phyloP scores from a whole-genome alignment of 2,797 vertebrate species.

The Lacerta viridis region DNA sequence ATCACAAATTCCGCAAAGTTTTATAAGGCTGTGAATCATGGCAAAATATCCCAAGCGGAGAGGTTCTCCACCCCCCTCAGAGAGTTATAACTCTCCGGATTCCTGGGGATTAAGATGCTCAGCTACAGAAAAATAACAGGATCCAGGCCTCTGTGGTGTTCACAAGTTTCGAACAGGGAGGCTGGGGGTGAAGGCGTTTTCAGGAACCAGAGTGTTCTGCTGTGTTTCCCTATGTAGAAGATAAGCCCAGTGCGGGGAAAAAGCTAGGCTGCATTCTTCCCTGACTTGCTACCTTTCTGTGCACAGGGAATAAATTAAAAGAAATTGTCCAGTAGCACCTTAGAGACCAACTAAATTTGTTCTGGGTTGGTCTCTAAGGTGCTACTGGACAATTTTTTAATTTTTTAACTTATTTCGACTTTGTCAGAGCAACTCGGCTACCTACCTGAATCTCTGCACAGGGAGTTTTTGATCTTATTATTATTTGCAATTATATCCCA shows the following conservation, averaged over 20 bases:
- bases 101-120: neutral
- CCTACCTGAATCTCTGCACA: no score
- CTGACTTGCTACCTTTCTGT: neutral
- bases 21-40: slow-evolving; percentile 5
- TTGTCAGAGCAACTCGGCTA: no score
- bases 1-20: slow-evolving; percentile 39
- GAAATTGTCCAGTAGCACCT: no score
- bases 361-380: no score
- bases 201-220: no score
- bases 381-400: no score
- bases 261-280: neutral
- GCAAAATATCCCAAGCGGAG: neutral
- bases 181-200: neutral
- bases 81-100: neutral
- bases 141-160: no score
- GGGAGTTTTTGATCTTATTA: no score
- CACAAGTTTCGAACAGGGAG: neutral
- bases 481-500: no score
- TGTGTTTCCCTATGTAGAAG: no score
- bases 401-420: no score
- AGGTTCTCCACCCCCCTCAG: neutral
- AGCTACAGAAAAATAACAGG: neutral
- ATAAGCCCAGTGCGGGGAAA: neutral
- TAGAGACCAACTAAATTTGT: no score
- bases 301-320: neutral